phyloP scores from a whole-genome alignment of 2,888 invertebrate species.

The Epinotia demarniana region DNA sequence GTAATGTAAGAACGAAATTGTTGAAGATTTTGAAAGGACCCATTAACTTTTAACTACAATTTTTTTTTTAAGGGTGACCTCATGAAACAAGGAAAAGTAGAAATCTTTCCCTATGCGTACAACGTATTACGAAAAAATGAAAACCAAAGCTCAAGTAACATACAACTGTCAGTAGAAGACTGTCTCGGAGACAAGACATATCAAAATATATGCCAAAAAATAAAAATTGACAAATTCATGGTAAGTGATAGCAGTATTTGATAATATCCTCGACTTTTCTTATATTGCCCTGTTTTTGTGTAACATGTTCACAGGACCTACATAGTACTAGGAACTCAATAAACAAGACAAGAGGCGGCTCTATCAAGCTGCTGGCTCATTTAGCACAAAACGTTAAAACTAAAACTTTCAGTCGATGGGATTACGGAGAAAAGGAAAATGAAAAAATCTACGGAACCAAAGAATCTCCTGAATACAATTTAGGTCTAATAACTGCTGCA shows the following conservation, averaged over 20 bases:
- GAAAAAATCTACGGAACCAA: conserved; percentile 47
- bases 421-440: conserved; percentile 49
- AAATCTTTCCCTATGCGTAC: conserved; percentile 25
- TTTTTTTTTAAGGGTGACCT: background rate
- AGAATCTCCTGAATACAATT: conserved; percentile 47
- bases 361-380: conserved; percentile 54
- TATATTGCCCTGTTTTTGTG: background rate
- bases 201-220: conserved; percentile 17
- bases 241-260: conserved; percentile 1
- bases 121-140: no score
- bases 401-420: conserved; percentile 51
- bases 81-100: conserved; percentile 8
- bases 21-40: no score
- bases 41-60: no score
- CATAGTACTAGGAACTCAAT: background rate
- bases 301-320: conserved; percentile 13
- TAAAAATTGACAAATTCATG: conserved; percentile 22
- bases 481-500: conserved; percentile 48
- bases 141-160: background rate
- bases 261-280: no score
- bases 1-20: no score
- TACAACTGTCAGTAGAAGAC: background rate
- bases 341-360: conserved; percentile 46
- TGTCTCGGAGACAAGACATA: conserved; percentile 16
- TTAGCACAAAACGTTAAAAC: conserved; percentile 54